Evolutionary conservation across 2,888 invertebrate genomes (phyloP).

Genomic region (Cistogaster globosa): DNA sequence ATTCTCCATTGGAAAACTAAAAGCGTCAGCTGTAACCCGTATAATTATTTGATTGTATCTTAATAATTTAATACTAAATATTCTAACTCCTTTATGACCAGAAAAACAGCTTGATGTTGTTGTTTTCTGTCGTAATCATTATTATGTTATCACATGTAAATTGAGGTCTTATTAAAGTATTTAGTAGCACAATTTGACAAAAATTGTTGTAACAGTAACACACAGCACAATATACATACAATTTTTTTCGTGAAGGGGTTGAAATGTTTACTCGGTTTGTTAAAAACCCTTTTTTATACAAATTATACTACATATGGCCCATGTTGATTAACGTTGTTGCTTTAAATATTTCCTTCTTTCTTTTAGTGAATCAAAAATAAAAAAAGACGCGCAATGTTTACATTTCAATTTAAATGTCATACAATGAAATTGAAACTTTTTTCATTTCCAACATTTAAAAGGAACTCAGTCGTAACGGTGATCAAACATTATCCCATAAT

Average conservation of each 20-base stretch:
- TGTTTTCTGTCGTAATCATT: slow-evolving; percentile 27
- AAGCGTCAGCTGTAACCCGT: slow-evolving; percentile 63
- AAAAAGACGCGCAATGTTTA: slow-evolving; percentile 54
- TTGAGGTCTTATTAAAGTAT: slow-evolving; percentile 65
- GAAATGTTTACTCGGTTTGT: slow-evolving; percentile 38
- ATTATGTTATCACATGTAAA: slow-evolving; percentile 69
- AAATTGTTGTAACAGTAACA: slow-evolving; percentile 35
- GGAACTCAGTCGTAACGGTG: slow-evolving; percentile 65
- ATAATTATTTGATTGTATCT: slow-evolving; percentile 62
- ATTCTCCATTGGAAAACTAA: background rate
- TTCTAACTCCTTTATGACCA: slow-evolving; percentile 35
- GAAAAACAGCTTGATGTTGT: slow-evolving; percentile 44
- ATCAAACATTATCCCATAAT: slow-evolving; percentile 82
- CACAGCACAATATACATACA: background rate
- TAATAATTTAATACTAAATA: slow-evolving; percentile 40
- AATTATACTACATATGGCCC: slow-evolving; percentile 43
- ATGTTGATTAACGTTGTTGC: slow-evolving; percentile 59
- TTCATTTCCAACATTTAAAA: slow-evolving; percentile 16
- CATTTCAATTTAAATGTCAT: slow-evolving; percentile 57
- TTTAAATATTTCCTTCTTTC: slow-evolving; percentile 40
- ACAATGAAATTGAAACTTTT: slow-evolving; percentile 70
- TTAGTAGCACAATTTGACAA: slow-evolving; percentile 44
- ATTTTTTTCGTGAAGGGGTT: slow-evolving; percentile 42
- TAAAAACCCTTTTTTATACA: slow-evolving; percentile 44
- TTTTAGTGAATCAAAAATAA: background rate